A percentile compares a stretch with the other conserved stretches of the same genome.
These are phyloP conservation scores for Thaumetopoea pityocampa DNA, from an alignment of 1,140 invertebrate species.

Conservation along the genomic window DNA sequence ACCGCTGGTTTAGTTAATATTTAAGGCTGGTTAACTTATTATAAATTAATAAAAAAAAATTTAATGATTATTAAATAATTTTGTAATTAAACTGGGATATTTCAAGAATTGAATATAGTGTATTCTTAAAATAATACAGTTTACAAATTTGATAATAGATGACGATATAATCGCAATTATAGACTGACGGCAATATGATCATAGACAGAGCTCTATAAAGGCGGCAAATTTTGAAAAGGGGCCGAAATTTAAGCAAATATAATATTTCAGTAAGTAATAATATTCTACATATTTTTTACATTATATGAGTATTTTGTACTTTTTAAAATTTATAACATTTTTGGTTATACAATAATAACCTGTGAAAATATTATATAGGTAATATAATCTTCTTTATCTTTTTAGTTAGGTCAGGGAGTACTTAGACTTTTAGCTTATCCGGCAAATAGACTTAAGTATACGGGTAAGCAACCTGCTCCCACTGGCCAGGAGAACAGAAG, in stretches of 20 bases:
- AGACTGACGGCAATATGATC: constrained; percentile 1
- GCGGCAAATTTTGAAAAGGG: constrained; percentile 4
- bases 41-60: neutral
- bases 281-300: neutral
- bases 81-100: neutral
- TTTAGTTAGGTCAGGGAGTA: no score
- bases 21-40: constrained; percentile 20
- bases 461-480: no score
- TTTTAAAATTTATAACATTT: no score
- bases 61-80: neutral
- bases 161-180: constrained; percentile 1
- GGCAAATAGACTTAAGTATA: no score
- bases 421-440: no score
- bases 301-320: no score
- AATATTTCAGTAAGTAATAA: neutral
- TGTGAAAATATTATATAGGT: no score
- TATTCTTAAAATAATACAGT: neutral
- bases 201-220: no score
- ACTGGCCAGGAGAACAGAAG: no score
- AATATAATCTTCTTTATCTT: no score
- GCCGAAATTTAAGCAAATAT: neutral
- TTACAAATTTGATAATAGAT: neutral
- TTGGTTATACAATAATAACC: no score
- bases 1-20: constrained; percentile 39
- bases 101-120: neutral